Conservation (phyloP, 2,113 vertebrate genomes). For the Heterotilapia buettikoferi region DNA sequence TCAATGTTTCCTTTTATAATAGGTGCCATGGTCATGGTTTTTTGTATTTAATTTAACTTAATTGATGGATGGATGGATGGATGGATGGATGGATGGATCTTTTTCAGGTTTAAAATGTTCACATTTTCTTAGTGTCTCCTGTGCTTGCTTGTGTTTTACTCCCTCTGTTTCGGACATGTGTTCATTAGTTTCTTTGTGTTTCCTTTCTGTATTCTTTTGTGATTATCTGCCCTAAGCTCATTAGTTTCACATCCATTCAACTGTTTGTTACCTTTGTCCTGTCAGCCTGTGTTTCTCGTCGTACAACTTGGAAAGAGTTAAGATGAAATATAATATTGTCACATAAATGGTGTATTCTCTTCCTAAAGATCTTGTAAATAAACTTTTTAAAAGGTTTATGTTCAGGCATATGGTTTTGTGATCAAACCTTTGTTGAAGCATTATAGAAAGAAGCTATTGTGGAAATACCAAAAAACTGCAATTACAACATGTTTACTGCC, state of each 20-base stretch:
- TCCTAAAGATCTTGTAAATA: background rate
- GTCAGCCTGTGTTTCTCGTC: rapidly evolving
- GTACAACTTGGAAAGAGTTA: background rate
- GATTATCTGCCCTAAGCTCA: background rate
- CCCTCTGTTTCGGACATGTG: background rate
- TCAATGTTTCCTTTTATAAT: background rate
- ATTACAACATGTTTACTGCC: background rate
- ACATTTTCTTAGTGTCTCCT: background rate
- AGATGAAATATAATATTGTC: background rate
- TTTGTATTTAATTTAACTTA: background rate
- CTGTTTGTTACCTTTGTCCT: background rate
- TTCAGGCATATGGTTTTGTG: background rate
- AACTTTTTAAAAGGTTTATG: background rate
- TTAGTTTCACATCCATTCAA: background rate
- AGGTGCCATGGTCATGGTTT: background rate
- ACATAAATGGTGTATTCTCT: background rate
- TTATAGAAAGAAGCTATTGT: background rate
- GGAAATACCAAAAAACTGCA: background rate
- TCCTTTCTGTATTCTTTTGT: background rate
- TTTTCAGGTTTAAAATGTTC: background rate
- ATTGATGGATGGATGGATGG: background rate
- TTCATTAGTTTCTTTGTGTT: background rate
- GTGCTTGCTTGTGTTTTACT: background rate
- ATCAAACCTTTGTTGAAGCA: background rate
- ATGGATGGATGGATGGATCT: background rate